A percentile compares a stretch with the other conserved stretches of the same genome.
Evolutionary conservation across 2,797 vertebrate genomes (phyloP).

Genomic region (Bradypodion ventrale): DNA sequence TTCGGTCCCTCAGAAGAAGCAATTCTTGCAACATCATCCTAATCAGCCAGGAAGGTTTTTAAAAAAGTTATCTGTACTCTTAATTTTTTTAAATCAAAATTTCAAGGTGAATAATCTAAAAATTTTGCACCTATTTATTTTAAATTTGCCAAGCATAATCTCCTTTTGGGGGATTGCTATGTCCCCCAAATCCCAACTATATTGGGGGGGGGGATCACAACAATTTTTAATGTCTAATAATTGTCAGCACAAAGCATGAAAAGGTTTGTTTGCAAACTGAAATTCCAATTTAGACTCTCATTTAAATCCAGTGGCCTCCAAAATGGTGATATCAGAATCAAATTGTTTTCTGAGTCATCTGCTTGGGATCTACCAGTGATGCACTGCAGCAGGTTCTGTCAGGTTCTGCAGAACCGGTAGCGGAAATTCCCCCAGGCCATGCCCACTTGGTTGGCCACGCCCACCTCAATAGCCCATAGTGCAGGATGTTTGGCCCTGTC

Average conservation of each 20-base stretch:
- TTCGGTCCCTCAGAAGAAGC: not conserved
- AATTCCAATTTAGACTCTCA: not conserved
- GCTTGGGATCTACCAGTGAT: no score
- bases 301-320: not conserved
- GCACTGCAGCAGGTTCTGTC: no score
- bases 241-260: not conserved
- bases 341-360: not conserved
- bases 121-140: not conserved
- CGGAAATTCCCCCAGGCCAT: no score
- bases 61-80: no score
- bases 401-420: no score
- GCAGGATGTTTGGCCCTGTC: no score
- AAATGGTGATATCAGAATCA: not conserved
- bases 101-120: not conserved
- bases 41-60: not conserved
- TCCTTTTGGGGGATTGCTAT: not conserved
- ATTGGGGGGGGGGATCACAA: no score
- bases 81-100: not conserved
- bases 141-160: not conserved
- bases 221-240: not conserved
- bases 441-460: no score
- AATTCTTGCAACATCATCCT: not conserved
- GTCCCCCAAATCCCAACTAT: not conserved
- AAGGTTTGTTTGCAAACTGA: not conserved
- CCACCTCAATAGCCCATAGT: no score